A percentile compares a stretch with the other conserved stretches of the same genome.
These are phyloP conservation scores for Drosophila asahinai DNA, from an alignment of 1,140 invertebrate species.

Conservation along the genomic window DNA sequence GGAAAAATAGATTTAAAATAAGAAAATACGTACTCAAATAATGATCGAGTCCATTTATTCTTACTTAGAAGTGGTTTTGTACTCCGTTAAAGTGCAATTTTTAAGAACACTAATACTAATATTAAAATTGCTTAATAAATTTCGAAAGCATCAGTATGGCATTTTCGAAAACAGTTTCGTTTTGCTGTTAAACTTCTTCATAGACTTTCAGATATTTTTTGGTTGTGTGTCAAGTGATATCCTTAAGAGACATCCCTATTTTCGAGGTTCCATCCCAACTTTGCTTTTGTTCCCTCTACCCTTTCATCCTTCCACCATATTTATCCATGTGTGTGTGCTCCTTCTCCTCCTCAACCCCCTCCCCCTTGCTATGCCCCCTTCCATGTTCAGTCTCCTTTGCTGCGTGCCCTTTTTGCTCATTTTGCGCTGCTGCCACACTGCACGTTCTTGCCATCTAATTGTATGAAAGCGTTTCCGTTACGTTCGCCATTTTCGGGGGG, in stretches of 20 bases:
- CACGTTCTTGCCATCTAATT: constrained; percentile 77
- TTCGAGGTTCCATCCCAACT: background rate
- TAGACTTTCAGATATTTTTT: no score
- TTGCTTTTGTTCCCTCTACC: background rate
- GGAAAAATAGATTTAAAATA: no score
- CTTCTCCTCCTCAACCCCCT: background rate
- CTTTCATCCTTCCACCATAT: background rate
- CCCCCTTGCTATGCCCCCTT: background rate
- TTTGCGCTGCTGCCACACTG: constrained; percentile 43
- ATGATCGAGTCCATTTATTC: no score
- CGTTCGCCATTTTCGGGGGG: constrained; percentile 74
- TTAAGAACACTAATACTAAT: no score
- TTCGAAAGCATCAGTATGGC: no score
- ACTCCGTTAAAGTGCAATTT: no score
- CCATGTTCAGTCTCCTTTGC: background rate
- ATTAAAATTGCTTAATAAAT: no score
- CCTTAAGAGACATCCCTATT: no score
- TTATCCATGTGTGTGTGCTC: background rate
- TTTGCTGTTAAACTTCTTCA: no score
- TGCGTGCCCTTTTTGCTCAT: constrained; percentile 18
- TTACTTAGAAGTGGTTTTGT: no score
- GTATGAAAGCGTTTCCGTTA: constrained; percentile 83
- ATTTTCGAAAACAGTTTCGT: no score
- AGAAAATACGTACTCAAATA: no score
- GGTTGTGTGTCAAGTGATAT: background rate